phyloP scores from a whole-genome alignment of 2,888 invertebrate genomes.

The Drosophila mercatorum region DNA sequence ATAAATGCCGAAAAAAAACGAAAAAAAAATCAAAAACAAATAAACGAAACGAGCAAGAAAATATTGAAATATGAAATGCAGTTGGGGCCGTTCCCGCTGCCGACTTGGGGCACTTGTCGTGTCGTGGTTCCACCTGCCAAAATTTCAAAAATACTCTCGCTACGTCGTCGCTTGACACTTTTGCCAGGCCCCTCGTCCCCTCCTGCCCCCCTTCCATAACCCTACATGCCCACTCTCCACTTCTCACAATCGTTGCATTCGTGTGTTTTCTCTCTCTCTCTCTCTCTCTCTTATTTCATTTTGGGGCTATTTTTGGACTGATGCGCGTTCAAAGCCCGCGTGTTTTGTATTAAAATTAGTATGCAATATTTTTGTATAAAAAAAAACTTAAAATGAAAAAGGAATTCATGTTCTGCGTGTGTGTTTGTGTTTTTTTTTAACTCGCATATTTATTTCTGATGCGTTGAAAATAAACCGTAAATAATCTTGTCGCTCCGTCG shows the following conservation, averaged over 20 bases:
- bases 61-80: constrained; percentile 77
- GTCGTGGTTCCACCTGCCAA: constrained; percentile 76
- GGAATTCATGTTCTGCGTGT: constrained; percentile 53
- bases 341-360: constrained; percentile 80
- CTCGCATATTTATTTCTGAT: constrained; percentile 71
- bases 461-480: constrained; percentile 81
- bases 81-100: constrained; percentile 40
- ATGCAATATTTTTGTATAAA: constrained; percentile 76
- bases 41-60: constrained; percentile 60
- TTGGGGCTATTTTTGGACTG: constrained; percentile 60
- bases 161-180: constrained; percentile 71
- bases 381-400: constrained; percentile 27
- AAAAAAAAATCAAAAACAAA: constrained; percentile 25
- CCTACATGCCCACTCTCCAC: neutral
- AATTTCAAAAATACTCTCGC: constrained; percentile 65
- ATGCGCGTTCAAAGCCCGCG: constrained; percentile 74
- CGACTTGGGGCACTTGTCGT: constrained; percentile 69
- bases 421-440: constrained; percentile 47
- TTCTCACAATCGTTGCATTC: constrained; percentile 28
- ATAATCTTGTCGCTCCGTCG: constrained; percentile 69
- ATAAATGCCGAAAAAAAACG: constrained; percentile 36
- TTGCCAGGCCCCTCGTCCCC: constrained; percentile 41
- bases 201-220: neutral
- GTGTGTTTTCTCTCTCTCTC: constrained; percentile 31
- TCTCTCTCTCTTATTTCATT: constrained; percentile 52